A percentile compares a stretch with the other conserved stretches of the same genome.
Conservation (phyloP, 1,140 invertebrate genomes). For the Drosophila ambigua region DNA sequence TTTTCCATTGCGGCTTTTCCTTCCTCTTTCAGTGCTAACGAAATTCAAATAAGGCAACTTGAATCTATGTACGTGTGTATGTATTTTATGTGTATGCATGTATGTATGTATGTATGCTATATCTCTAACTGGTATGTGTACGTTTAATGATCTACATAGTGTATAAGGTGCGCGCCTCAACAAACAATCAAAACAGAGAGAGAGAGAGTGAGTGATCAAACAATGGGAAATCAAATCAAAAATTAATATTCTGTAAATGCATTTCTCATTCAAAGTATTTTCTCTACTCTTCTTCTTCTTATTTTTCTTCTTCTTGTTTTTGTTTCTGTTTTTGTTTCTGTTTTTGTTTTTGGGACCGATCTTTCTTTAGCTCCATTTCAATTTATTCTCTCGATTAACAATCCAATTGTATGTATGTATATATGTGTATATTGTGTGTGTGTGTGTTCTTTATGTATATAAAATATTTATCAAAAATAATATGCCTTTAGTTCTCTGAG, state of each 20-base stretch:
- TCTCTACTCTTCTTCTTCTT: too few relatives aligned
- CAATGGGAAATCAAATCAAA: conserved; percentile 12
- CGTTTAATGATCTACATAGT: conserved; percentile 9
- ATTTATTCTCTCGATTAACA: conserved; percentile 38
- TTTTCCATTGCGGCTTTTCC: conserved; percentile 15
- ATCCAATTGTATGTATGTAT: conserved; percentile 15
- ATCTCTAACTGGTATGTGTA: conserved; percentile 26
- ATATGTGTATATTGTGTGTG: conserved; percentile 29
- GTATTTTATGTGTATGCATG: conserved; percentile 39
- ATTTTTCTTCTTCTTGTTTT: too few relatives aligned
- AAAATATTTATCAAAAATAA: conserved; percentile 81
- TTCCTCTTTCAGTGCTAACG: conserved; percentile 63
- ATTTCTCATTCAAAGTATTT: too few relatives aligned
- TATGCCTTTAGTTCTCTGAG: conserved; percentile 59
- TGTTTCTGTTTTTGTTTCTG: too few relatives aligned
- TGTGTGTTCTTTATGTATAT: conserved; percentile 29
- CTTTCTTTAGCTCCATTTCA: background rate
- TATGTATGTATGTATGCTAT: conserved; percentile 31
- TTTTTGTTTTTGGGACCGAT: too few relatives aligned
- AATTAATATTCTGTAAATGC: background rate
- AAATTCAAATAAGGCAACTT: conserved; percentile 82
- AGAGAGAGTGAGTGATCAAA: background rate
- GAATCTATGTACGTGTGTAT: conserved; percentile 65
- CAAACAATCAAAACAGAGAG: conserved; percentile 31
- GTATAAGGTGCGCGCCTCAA: conserved; percentile 55